Percentiles rank a stretch among this genome's conserved stretches.
Conservation (phyloP, 2,888 invertebrate genomes). For the Hydrotaea diabolus region DNA sequence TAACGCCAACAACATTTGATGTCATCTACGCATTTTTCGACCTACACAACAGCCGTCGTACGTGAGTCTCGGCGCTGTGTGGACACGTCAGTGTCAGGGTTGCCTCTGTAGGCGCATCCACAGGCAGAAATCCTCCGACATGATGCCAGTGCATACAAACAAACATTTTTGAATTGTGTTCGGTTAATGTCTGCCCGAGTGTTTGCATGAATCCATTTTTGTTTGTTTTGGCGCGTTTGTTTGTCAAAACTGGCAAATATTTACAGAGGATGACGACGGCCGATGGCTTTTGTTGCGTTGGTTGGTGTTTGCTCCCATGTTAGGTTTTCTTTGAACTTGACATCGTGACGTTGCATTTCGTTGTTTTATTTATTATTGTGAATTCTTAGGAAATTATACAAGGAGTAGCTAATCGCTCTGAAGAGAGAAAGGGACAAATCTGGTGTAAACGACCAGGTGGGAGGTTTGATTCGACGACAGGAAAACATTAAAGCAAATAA, state of each 20-base stretch:
- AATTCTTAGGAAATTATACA: conserved; percentile 10
- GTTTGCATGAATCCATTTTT: conserved; percentile 26
- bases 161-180: conserved; percentile 9
- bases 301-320: neutral
- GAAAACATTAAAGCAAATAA: too few relatives aligned
- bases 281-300: neutral
- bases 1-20: conserved; percentile 20
- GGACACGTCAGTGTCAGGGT: neutral
- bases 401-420: neutral
- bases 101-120: conserved; percentile 1
- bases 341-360: neutral
- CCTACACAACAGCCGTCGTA: conserved; percentile 52
- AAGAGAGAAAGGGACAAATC: neutral
- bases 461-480: too few relatives aligned
- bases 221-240: conserved; percentile 15
- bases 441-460: too few relatives aligned
- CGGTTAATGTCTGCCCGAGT: conserved; percentile 14
- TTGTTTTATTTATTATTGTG: conserved; percentile 13
- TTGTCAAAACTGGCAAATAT: neutral
- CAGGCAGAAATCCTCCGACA: neutral
- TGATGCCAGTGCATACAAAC: neutral
- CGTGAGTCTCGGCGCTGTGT: neutral
- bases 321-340: conserved; percentile 15
- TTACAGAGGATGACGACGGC: conserved; percentile 13
- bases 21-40: conserved; percentile 62